Percentiles rank a stretch among this genome's conserved stretches.
These are phyloP conservation scores for Polypterus senegalus DNA, from an alignment of 2,113 vertebrate species.

Conservation along the genomic window DNA sequence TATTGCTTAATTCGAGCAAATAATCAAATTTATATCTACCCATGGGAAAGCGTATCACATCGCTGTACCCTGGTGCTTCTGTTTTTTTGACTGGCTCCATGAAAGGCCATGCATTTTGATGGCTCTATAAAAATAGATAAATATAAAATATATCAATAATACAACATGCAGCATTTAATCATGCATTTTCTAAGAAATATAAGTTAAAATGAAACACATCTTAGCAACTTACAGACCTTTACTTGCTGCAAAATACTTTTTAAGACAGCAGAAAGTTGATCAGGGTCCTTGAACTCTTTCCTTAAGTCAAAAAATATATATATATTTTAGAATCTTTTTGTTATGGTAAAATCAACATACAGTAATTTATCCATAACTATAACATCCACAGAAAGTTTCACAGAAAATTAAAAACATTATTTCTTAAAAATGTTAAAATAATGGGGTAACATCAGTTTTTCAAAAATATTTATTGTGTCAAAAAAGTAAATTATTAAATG, in stretches of 20 bases:
- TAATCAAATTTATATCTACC: constrained; percentile 48
- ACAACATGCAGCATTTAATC: not conserved
- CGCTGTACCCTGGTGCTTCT: constrained; percentile 96
- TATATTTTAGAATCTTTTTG: too few species aligned
- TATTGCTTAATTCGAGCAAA: too few species aligned
- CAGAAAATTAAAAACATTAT: too few species aligned
- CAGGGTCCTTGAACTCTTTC: constrained; percentile 89
- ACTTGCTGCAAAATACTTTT: constrained; percentile 93
- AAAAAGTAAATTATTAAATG: too few species aligned
- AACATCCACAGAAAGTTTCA: too few species aligned
- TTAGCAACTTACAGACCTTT: constrained; percentile 58
- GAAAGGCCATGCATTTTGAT: constrained; percentile 97
- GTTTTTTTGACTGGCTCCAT: constrained; percentile 99
- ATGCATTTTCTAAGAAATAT: too few species aligned
- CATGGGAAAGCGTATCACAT: constrained; percentile 98
- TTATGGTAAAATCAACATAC: too few species aligned
- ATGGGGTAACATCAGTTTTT: too few species aligned
- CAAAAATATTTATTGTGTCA: too few species aligned
- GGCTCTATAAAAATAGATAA: constrained; percentile 66
- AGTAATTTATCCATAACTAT: too few species aligned
- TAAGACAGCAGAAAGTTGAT: constrained; percentile 83
- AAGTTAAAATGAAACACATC: not conserved
- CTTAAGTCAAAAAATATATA: constrained; percentile 49
- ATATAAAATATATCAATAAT: constrained; percentile 17
- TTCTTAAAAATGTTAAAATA: too few species aligned